Evolutionary conservation across 2,888 invertebrate genomes (phyloP).

Genomic region (Epirrita christyi): DNA sequence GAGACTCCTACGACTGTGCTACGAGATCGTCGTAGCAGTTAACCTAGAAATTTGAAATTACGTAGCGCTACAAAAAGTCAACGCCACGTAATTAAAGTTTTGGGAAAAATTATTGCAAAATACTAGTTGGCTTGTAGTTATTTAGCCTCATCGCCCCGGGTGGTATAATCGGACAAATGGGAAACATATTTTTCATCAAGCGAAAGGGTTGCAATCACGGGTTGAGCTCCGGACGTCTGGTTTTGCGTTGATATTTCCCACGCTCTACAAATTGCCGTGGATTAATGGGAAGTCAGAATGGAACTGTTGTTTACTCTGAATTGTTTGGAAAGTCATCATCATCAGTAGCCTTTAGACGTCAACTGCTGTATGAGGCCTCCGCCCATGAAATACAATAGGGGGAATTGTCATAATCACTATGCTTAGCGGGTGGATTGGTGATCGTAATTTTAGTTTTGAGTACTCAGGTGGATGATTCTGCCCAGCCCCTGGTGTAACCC

Average conservation of each 20-base stretch:
- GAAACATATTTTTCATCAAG: constrained; percentile 65
- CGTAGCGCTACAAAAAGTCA: constrained; percentile 6
- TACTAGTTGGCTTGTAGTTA: constrained; percentile 21
- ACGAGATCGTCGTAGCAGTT: too few species aligned
- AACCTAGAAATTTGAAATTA: background rate
- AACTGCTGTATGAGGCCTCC: too few species aligned
- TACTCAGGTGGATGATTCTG: too few species aligned
- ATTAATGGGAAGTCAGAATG: constrained; percentile 26
- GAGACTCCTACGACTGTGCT: too few species aligned
- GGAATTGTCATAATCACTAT: too few species aligned
- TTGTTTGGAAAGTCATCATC: background rate
- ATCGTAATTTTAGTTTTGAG: too few species aligned
- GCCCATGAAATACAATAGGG: too few species aligned
- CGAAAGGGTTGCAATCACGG: constrained; percentile 61
- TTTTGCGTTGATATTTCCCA: constrained; percentile 45
- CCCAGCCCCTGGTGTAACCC: too few species aligned
- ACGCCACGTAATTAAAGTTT: background rate
- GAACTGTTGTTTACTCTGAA: constrained; percentile 5
- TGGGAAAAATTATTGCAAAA: constrained; percentile 11
- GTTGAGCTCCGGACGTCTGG: constrained; percentile 31
- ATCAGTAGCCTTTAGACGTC: too few species aligned
- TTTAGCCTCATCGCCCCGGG: constrained; percentile 31
- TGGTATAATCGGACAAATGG: constrained; percentile 37
- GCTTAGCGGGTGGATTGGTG: too few species aligned
- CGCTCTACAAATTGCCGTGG: constrained; percentile 32